Percentiles rank a stretch among this genome's conserved stretches.
These are phyloP conservation scores for Drosophila birchii DNA, from an alignment of 2,888 invertebrate species.

Conservation along the genomic window DNA sequence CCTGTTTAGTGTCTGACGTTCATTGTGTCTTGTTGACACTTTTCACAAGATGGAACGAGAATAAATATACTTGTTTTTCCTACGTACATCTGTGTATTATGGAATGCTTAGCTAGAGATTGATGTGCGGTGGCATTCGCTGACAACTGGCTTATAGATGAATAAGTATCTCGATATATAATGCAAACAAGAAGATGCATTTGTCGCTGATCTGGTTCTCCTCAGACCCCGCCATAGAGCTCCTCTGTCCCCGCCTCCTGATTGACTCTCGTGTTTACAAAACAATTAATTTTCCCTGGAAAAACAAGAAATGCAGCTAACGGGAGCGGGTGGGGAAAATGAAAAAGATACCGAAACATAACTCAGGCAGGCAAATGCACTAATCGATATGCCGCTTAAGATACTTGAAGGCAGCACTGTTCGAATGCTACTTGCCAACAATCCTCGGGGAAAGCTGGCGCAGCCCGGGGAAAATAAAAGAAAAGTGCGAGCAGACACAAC, in stretches of 20 bases:
- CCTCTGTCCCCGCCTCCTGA: slow-evolving; percentile 1
- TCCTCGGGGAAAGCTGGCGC: slow-evolving; percentile 52
- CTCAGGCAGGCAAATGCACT: slow-evolving; percentile 75
- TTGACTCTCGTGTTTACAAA: slow-evolving; percentile 73
- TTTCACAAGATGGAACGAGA: slow-evolving; percentile 61
- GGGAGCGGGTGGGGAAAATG: slow-evolving; percentile 59
- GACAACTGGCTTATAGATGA: slow-evolving; percentile 37
- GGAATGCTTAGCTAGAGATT: slow-evolving; percentile 58
- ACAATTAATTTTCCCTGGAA: slow-evolving; percentile 76
- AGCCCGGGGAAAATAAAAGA: slow-evolving; percentile 39
- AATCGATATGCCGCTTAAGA: slow-evolving; percentile 65
- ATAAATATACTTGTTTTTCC: slow-evolving; percentile 33
- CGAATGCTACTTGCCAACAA: slow-evolving; percentile 51
- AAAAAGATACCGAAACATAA: slow-evolving; percentile 78
- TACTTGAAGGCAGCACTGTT: slow-evolving; percentile 49
- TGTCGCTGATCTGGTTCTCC: slow-evolving; percentile 60
- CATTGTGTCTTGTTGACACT: slow-evolving; percentile 51
- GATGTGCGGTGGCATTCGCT: slow-evolving; percentile 62
- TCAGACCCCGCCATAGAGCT: slow-evolving; percentile 13
- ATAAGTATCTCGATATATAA: slow-evolving; percentile 34
- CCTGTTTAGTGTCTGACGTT: slow-evolving; percentile 36
- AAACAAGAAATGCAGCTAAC: slow-evolving; percentile 53
- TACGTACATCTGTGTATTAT: slow-evolving; percentile 41
- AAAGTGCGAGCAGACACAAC: slow-evolving; percentile 28
- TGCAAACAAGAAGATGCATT: slow-evolving; percentile 53